Evolutionary conservation across 2,113 vertebrate genomes (phyloP).

Genomic region (Suricata suricatta): DNA sequence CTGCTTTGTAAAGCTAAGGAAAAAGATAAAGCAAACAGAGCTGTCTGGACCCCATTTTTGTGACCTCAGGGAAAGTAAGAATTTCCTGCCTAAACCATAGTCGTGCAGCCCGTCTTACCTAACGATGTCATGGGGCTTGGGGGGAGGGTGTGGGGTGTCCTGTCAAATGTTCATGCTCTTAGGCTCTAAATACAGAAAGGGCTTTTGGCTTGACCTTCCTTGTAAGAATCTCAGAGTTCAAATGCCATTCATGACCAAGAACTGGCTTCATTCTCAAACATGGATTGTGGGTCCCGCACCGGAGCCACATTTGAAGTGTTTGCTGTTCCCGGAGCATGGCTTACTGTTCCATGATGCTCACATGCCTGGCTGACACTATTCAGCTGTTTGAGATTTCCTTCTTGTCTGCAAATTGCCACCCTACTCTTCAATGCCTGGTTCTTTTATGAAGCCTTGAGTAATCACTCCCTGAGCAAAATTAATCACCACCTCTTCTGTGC

Average conservation of each 20-base stretch:
- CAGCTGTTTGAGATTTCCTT: neutral
- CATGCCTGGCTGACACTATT: neutral
- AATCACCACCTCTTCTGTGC: neutral
- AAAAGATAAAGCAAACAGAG: neutral
- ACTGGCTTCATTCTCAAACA: neutral
- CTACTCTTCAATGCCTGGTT: neutral
- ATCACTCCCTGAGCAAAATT: neutral
- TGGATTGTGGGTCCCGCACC: fast-evolving
- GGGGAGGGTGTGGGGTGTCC: neutral
- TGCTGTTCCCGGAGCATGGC: neutral
- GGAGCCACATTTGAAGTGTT: fast-evolving
- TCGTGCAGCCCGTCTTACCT: neutral
- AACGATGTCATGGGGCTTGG: neutral
- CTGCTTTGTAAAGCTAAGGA: neutral
- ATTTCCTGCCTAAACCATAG: neutral
- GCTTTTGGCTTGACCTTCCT: neutral
- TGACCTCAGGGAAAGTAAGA: neutral
- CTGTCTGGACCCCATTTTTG: neutral
- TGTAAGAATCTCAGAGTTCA: neutral
- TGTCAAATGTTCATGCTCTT: neutral
- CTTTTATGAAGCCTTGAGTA: neutral
- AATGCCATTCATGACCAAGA: neutral
- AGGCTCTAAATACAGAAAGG: neutral
- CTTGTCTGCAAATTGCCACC: neutral
- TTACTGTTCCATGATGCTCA: neutral